Evolutionary conservation across 2,888 invertebrate species (phyloP), one percentile per base, ranked within the genome.

Genomic region (Oasisia sp.): DNA sequence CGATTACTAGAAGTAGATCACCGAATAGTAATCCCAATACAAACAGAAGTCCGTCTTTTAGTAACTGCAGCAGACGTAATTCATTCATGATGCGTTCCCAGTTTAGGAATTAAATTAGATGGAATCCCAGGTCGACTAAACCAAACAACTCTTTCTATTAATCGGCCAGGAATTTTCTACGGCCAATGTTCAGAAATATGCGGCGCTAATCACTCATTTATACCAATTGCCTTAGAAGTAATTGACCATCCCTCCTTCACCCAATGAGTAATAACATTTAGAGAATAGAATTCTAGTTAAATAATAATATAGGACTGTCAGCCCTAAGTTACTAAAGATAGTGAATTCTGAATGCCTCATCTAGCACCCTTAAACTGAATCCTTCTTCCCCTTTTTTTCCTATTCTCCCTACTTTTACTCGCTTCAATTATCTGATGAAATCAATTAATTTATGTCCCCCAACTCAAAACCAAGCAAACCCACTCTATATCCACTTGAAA

Each of bases 121-220:
- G 96, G 96, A 91, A 94, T 96, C 91, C 96, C 96, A 14, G 96
- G 97, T 19, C 96, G 96, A 92, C 92, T 96, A 93, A 97, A 96
- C 93, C 96, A 96, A 97, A 96, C 95, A 91, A 97, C 96, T 94
- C 97, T 98, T 96, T 96, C 97, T 94, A 97, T 97, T 94, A 97
- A 97, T 94, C 97, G 97, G 2, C 97, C 97, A 0, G 97, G 98
- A 90, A 94, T 98, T 95, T 97, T 97, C 96, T 98, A 96, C 96
- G 98, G 98, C 0, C 98, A 98, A 97, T 98, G 98, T 96, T 98
- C 98, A 94, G 98, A 98, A 97, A 98, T 98, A 97, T 98, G 98
- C 97, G 98, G 98, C 0, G 97, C 97, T 92, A 98, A 98, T 96
- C 98, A 98, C 96, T 97, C 97, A 93, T 98, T 98, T 97, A 98